Base-by-base conservation (phyloP, 1,140 invertebrate genomes). In the Anoplolepis gracilipes region DNA sequence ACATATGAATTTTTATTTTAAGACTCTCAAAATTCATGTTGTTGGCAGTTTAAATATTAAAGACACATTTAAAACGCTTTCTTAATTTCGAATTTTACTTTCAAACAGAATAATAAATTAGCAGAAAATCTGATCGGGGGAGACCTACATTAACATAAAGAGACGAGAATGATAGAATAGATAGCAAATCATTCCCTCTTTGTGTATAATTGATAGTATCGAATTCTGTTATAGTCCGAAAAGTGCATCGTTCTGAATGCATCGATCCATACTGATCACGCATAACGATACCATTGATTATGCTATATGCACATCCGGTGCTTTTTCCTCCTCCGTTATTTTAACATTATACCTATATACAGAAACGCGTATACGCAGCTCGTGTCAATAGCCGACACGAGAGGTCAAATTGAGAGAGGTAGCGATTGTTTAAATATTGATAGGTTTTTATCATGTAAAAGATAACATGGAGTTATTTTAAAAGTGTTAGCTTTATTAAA, bases 161-260 rank as follows among this genome's bases (percentile, higher is more conserved):
- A 77, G 28, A 64, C 39, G 42, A 57, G 42, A 7, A 8, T 55
- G 16, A 78, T 67, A 69, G 33, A 59, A 82, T 62, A 55, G 11
- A 86, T 55, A 82, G 53, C 10, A 36, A 72, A 64, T 59, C 53
- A 67, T 49, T 39, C 64, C 49, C 64, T 85, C 55, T n/a, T n/a
- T 28, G 59, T 85, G 64, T 85, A 69, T 81, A 85, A 85, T 81
- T 79, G 84, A 85, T 81, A 70, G 39, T 81, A 85, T 79, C 76
- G 39, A 81, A 81, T 81, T 16, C 22, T 30, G 67, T 85, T 85
- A 81, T 55, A 61, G 57, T 73, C n/a, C 77, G 85, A 82, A 86
- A 86, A 86, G 85, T 86, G 46, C 59, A 86, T 82, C 77, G 77
- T 81, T 86, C 67, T 78, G 53, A 67, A 62, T 86, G 77, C 67